Evolutionary conservation across 2,888 invertebrate species (phyloP).

Genomic region (Agonopterix arenella): DNA sequence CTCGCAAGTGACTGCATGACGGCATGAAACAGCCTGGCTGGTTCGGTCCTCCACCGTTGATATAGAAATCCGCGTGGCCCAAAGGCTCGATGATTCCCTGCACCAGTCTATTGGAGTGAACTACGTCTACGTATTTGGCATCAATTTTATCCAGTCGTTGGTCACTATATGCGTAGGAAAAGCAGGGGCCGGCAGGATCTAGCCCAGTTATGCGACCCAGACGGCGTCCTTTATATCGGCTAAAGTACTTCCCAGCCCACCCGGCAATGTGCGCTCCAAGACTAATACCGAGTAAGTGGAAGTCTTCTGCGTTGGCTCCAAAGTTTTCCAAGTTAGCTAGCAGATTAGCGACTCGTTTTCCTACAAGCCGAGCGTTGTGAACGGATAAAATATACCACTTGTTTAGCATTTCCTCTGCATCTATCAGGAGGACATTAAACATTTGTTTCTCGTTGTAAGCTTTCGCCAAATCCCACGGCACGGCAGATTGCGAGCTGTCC

Average conservation of each 20-base stretch:
- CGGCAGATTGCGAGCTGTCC: constrained; percentile 59
- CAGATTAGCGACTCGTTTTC: constrained; percentile 70
- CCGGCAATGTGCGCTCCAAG: constrained; percentile 77
- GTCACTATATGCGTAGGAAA: constrained; percentile 55
- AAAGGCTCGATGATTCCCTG: constrained; percentile 73
- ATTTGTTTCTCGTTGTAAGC: constrained; percentile 63
- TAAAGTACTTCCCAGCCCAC: constrained; percentile 65
- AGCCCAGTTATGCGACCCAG: constrained; percentile 67
- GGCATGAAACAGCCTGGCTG: constrained; percentile 82
- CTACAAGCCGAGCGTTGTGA: constrained; percentile 63
- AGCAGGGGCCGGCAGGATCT: constrained; percentile 72
- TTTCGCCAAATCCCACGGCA: constrained; percentile 55
- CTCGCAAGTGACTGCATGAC: constrained; percentile 66
- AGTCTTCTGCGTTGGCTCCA: constrained; percentile 59
- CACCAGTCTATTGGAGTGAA: constrained; percentile 64
- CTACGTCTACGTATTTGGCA: constrained; percentile 61
- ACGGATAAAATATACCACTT: constrained; percentile 62
- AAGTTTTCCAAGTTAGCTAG: constrained; percentile 64
- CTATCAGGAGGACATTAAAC: constrained; percentile 65
- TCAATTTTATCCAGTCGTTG: constrained; percentile 62
- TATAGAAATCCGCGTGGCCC: constrained; percentile 85
- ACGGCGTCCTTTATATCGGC: constrained; percentile 46
- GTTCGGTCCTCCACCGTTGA: constrained; percentile 82
- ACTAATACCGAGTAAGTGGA: constrained; percentile 77
- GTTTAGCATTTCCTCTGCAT: constrained; percentile 62